Conservation (phyloP, 2,113 vertebrate genomes). For the Ceyx cyanopectus region DNA sequence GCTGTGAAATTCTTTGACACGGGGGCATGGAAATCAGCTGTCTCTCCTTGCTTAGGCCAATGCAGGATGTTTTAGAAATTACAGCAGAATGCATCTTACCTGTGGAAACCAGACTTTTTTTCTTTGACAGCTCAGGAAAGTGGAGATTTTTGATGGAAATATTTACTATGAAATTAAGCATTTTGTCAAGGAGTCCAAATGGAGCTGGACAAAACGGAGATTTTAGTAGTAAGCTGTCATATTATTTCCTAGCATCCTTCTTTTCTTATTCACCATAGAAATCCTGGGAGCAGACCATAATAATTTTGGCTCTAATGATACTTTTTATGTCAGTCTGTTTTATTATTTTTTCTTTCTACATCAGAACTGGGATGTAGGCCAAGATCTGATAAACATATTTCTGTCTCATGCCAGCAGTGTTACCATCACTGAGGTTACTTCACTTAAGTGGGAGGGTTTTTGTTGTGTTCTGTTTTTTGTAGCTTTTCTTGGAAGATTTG, state of each 20-base stretch:
- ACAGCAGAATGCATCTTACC: not conserved
- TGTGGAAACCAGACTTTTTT: not conserved
- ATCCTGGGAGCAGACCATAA: not conserved
- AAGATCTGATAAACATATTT: constrained; percentile 37
- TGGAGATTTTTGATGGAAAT: not conserved
- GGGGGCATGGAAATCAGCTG: not conserved
- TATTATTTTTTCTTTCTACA: not conserved
- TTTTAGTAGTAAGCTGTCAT: not conserved
- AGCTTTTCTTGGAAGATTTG: not conserved
- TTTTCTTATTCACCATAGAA: not conserved
- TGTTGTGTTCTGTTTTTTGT: not conserved
- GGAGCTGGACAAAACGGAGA: not conserved
- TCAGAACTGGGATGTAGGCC: constrained; percentile 19
- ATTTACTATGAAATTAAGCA: not conserved
- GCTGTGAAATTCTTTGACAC: not conserved
- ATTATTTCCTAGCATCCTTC: not conserved
- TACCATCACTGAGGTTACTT: not conserved
- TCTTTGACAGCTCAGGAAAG: not conserved
- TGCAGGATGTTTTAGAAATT: not conserved
- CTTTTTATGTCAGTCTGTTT: not conserved
- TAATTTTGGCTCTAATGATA: not conserved
- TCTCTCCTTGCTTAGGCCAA: not conserved
- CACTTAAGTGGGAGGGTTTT: not conserved
- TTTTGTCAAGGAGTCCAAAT: not conserved
- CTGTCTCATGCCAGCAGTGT: not conserved